These are phyloP conservation scores for Adoxophyes honmai DNA, from an alignment of 1,140 invertebrate genomes.

Conservation along the genomic window DNA sequence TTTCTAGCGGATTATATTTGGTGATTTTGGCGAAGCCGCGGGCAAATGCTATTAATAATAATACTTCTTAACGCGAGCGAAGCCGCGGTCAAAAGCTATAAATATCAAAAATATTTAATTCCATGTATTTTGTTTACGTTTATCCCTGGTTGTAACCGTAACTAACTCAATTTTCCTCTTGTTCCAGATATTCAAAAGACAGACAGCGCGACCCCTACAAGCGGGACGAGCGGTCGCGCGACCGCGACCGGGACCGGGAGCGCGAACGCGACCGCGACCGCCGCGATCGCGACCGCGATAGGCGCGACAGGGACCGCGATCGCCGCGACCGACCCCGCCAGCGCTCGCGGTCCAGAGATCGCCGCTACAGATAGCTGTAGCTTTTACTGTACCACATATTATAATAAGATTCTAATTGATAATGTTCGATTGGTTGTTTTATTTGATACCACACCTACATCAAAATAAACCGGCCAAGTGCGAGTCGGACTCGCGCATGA, in stretches of 20 bases:
- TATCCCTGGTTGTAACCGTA: too few species aligned
- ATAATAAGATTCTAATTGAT: slow-evolving; percentile 6
- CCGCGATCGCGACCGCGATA: slow-evolving; percentile 21
- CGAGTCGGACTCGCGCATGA: too few species aligned
- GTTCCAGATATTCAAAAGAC: slow-evolving; percentile 58
- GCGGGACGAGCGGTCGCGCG: slow-evolving; percentile 52
- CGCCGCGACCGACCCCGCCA: slow-evolving; percentile 51
- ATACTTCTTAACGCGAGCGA: too few species aligned
- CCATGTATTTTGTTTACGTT: neutral
- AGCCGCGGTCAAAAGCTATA: too few species aligned
- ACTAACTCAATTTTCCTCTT: slow-evolving; percentile 13
- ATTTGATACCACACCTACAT: too few species aligned
- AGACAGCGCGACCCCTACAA: slow-evolving; percentile 28
- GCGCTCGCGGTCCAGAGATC: slow-evolving; percentile 55
- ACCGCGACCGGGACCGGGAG: slow-evolving; percentile 47
- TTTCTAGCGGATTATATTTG: too few species aligned
- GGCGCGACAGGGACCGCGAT: slow-evolving; percentile 39
- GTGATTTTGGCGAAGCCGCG: too few species aligned
- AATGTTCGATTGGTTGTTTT: slow-evolving; percentile 32
- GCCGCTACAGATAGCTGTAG: slow-evolving; percentile 52
- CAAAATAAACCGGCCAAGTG: too few species aligned
- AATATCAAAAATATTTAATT: neutral
- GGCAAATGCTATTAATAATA: too few species aligned
- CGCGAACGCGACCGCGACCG: slow-evolving; percentile 34
- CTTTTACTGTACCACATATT: slow-evolving; percentile 18